These are phyloP conservation scores for Caiman crocodilus DNA, from an alignment of 2,797 vertebrate species.

Conservation along the genomic window DNA sequence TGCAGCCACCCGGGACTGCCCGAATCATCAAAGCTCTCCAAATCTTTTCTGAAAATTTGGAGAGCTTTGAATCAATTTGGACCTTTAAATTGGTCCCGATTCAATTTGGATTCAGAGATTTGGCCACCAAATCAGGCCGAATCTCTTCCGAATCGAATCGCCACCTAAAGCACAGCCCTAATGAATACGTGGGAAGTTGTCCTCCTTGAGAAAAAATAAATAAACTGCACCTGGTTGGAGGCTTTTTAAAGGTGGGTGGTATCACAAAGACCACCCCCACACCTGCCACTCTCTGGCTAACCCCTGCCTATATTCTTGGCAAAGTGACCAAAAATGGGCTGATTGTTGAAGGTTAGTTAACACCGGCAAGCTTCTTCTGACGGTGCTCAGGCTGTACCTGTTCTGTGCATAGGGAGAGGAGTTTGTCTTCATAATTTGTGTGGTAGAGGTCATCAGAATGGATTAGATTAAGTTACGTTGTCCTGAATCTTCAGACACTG, in stretches of 20 bases:
- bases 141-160: no score
- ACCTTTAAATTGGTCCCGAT: no score
- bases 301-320: neutral
- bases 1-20: no score
- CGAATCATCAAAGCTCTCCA: no score
- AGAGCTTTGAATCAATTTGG: no score
- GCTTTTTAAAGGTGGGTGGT: neutral
- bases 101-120: no score
- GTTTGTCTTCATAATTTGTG: accelerated
- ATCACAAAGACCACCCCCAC: neutral
- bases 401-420: neutral
- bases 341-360: neutral
- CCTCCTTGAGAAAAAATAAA: neutral
- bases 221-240: neutral
- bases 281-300: neutral
- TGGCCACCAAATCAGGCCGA: no score
- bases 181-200: neutral
- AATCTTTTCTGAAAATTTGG: no score
- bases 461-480: neutral
- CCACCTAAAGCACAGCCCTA: neutral
- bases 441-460: neutral
- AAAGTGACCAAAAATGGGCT: neutral
- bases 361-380: neutral
- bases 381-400: neutral
- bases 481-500: neutral